Evolutionary conservation across 2,888 invertebrate species (phyloP), one percentile per base, ranked within the genome.

Genomic region (Caenorhabditis sp.): DNA sequence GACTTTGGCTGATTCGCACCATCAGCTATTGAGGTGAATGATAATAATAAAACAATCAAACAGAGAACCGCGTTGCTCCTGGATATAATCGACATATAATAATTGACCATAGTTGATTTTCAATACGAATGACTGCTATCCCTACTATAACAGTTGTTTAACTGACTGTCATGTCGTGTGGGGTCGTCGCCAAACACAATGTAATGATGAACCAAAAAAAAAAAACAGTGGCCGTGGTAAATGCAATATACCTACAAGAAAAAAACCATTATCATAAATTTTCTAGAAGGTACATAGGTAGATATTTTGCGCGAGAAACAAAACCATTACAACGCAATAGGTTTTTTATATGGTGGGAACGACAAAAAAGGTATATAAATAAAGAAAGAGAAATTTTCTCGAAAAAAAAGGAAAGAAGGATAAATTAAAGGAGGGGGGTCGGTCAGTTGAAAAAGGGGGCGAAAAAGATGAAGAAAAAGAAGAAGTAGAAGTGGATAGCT

Each of bases 401-500:
- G 31, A 31, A 31, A 31, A 31, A 31, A 17, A n/a, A n/a, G 14
- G 43, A 43, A 43, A 43, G 17, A 43, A 14, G 12, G 43, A 17
- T 17, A 43, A 43, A 43, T 43, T 43, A 10, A 17, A 1, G 36
- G 23, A 26, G 26, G 26, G 61, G 36, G 43, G 43, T 43, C 43
- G 43, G 43, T 43, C 43, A 43, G 43, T 43, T 43, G 17, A 43
- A 60, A 36, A 59, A 51, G 27, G 27, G 50, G 54, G 54, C 36
- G 57, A 51, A 61, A 43, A 54, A 43, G 50, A 63, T 51, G 58
- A 31, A 53, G 67, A 55, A 63, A 49, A 49, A 59, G 31, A 55
- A 62, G 17, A 37, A 43, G 62, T 37, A 62, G 62, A 53, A 61
- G 69, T 65, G 50, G 58, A 57, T 66, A 66, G 61, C 57, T 69